Evolutionary conservation across 2,797 vertebrate species (phyloP).

Genomic region (Crossoptilon crossoptilon): DNA sequence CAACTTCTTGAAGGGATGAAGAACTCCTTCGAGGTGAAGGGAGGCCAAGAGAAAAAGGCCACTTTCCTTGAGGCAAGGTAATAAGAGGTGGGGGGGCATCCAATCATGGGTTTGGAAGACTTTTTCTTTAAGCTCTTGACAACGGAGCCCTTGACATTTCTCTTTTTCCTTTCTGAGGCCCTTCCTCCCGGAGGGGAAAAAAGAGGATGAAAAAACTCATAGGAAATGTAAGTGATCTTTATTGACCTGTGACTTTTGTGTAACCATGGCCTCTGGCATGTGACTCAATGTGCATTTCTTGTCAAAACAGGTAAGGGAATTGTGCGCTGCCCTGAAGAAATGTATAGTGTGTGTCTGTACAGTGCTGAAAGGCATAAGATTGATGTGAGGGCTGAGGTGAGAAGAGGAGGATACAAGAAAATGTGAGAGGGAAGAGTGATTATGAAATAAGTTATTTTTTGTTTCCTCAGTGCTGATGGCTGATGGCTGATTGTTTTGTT

Average conservation of each 20-base stretch:
- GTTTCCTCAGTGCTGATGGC: neutral
- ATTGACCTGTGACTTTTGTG: slow-evolving; percentile 78
- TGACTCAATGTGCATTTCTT: slow-evolving; percentile 73
- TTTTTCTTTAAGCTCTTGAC: slow-evolving; percentile 64
- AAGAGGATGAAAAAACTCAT: slow-evolving; percentile 72
- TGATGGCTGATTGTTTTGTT: neutral
- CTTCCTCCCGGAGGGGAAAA: slow-evolving; percentile 45
- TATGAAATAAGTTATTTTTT: slow-evolving; percentile 22
- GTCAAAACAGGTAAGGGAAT: slow-evolving; percentile 79
- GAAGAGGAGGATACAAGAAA: slow-evolving; percentile 42
- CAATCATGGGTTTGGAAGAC: slow-evolving; percentile 21
- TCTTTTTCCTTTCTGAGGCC: slow-evolving; percentile 67
- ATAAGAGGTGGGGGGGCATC: slow-evolving; percentile 50
- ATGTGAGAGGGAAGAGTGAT: neutral
- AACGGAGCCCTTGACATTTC: slow-evolving; percentile 72
- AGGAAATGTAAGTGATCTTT: slow-evolving; percentile 79
- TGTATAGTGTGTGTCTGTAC: neutral
- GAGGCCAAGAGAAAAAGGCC: slow-evolving; percentile 58
- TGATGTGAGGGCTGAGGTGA: slow-evolving; percentile 51
- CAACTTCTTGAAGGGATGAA: slow-evolving; percentile 72
- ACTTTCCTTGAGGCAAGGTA: slow-evolving; percentile 77
- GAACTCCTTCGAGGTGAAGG: slow-evolving; percentile 56
- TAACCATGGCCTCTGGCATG: slow-evolving; percentile 74
- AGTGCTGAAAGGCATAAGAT: slow-evolving; percentile 64
- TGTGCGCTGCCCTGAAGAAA: slow-evolving; percentile 71